Evolutionary conservation across 2,113 vertebrate species (phyloP), one percentile per base, ranked within the genome.

Genomic region (Pseudorhombus dupliciocellatus): DNA sequence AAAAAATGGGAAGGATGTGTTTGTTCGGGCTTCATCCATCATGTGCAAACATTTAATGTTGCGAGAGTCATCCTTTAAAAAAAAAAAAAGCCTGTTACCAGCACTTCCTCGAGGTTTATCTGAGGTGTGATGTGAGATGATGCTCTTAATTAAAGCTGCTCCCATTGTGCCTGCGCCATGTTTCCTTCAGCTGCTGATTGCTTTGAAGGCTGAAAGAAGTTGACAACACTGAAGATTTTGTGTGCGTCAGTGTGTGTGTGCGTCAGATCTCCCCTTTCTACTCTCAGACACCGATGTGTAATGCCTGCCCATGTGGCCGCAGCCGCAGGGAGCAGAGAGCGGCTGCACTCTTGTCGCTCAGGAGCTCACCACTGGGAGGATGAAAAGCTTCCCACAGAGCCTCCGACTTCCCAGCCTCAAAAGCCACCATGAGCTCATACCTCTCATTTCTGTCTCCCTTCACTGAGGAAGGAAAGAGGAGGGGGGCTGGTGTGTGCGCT

Each of bases 321-420:
- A 86, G 85, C 81, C 79, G 67, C 81, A 93, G 94, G 94, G 95
- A 96, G 96, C 96, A 95, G 89, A 93, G 81, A 96, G 94, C 92
- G 89, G 94, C 94, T 94, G 93, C 92, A 94, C 94, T 94, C 92
- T 95, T 94, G 95, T 96, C 92, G 96, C 95, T 91, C 94, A 91
- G 95, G 93, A 95, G 95, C 94, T 93, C 94, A 95, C 96, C 95
- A 94, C 97, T 97, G 96, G 92, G 96, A 97, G 94, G 96, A 98
- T 98, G 96, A 98, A 98, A 97, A 96, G 95, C 93, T 94, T 95
- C 97, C 96, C 94, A 95, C 96, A 95, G 96, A 94, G 96, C 91
- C 92, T 90, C 93, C 92, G 94, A 95, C 95, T 96, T 95, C 94
- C 94, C 86, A 88, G 93, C 93, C 93, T 94, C 94, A 95, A 94